Evolutionary conservation across 2,888 invertebrate genomes (phyloP).

Genomic region (Ochropleura plecta): DNA sequence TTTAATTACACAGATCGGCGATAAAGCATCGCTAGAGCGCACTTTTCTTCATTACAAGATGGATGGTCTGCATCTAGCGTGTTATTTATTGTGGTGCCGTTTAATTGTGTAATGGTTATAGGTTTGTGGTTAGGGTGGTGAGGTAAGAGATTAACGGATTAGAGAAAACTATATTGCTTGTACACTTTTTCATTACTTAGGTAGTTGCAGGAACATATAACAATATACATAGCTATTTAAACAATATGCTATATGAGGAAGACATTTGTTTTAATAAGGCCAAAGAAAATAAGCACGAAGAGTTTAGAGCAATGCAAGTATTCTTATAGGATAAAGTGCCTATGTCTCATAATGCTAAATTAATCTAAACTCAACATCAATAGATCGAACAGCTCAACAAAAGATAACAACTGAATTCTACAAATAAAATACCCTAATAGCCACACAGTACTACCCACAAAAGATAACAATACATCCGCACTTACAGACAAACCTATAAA

Average conservation of each 20-base stretch:
- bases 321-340: not conserved
- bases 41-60: constrained; percentile 91
- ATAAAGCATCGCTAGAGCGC: constrained; percentile 89
- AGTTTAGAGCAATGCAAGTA: not conserved
- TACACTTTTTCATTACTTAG: constrained; percentile 18
- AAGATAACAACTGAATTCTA: constrained; percentile 30
- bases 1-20: constrained; percentile 90
- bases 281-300: not conserved
- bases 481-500: constrained; percentile 68
- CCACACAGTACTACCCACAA: constrained; percentile 42
- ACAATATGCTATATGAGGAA: not conserved
- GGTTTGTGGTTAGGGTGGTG: constrained; percentile 49
- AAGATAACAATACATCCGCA: constrained; percentile 62
- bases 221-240: not conserved
- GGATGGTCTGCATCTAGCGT: constrained; percentile 81
- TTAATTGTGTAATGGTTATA: constrained; percentile 76
- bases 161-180: constrained; percentile 17
- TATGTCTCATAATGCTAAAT: not conserved
- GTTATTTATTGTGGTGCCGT: constrained; percentile 81
- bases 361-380: constrained; percentile 5
- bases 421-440: constrained; percentile 34
- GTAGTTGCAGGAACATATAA: not conserved
- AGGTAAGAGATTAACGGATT: constrained; percentile 39
- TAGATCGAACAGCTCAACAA: constrained; percentile 8
- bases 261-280: not conserved